Conservation (phyloP, 1,140 invertebrate genomes). For the Mactra quadrangularis region DNA sequence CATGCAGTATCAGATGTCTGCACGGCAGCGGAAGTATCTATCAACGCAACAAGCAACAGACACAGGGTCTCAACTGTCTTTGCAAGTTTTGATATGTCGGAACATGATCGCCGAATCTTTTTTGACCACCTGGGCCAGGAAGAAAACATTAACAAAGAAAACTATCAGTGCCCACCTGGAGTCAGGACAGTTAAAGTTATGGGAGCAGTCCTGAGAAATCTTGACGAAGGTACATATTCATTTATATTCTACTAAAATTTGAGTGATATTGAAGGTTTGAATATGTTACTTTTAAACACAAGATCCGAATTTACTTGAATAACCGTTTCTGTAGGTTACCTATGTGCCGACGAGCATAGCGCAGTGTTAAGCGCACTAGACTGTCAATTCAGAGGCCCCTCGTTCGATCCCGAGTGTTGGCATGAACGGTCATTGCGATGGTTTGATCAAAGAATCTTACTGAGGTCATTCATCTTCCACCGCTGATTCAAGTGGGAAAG, state of each 20-base stretch:
- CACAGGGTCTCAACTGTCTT: constrained; percentile 60
- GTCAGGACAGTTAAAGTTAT: constrained; percentile 22
- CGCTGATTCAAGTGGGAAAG: too few relatives aligned
- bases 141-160: constrained; percentile 50
- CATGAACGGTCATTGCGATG: too few relatives aligned
- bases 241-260: constrained; percentile 20
- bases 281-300: constrained; percentile 11
- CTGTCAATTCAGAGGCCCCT: too few relatives aligned
- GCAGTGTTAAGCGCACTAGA: too few relatives aligned
- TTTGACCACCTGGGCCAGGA: constrained; percentile 62
- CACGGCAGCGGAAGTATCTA: constrained; percentile 33
- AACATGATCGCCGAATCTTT: constrained; percentile 29
- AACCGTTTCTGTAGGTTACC: constrained; percentile 6
- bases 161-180: constrained; percentile 54
- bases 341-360: too few relatives aligned
- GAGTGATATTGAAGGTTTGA: constrained; percentile 8
- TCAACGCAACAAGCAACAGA: constrained; percentile 57
- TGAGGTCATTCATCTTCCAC: too few relatives aligned
- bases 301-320: constrained; percentile 16
- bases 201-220: constrained; percentile 42
- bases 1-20: constrained; percentile 59
- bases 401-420: too few relatives aligned
- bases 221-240: constrained; percentile 57
- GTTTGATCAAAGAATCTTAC: too few relatives aligned
- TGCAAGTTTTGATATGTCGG: constrained; percentile 56